A percentile compares a stretch with the other conserved stretches of the same genome.
Evolutionary conservation across 2,888 invertebrate genomes (phyloP).

Genomic region (Sinhomidia bicolor): DNA sequence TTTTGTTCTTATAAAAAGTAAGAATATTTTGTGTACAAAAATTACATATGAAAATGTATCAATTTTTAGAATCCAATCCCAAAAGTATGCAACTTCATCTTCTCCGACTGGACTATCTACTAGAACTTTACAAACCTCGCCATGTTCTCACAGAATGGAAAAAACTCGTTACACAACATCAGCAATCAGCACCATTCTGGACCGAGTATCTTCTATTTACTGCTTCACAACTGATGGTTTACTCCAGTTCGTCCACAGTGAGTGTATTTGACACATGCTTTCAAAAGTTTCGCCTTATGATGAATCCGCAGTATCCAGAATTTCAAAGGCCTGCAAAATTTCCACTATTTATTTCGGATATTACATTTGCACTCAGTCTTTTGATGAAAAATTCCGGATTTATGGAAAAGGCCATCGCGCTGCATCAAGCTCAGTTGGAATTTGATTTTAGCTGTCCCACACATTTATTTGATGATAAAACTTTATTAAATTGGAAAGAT

Average conservation of each 20-base stretch:
- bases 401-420: conserved; percentile 73
- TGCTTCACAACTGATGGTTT: conserved; percentile 76
- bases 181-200: conserved; percentile 77
- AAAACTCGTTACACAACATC: conserved; percentile 74
- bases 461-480: conserved; percentile 53
- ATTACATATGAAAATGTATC: too few species aligned
- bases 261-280: conserved; percentile 73
- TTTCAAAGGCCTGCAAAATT: conserved; percentile 78
- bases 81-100: conserved; percentile 74
- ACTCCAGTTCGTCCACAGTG: conserved; percentile 52
- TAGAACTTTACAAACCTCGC: conserved; percentile 75
- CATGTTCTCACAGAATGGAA: conserved; percentile 77
- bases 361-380: conserved; percentile 71
- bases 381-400: conserved; percentile 75
- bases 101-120: conserved; percentile 72
- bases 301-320: conserved; percentile 76
- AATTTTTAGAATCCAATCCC: conserved; percentile 75
- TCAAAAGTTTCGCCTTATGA: conserved; percentile 78
- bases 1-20: too few species aligned
- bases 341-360: conserved; percentile 74
- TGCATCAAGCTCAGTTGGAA: conserved; percentile 79
- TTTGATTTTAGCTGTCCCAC: conserved; percentile 76
- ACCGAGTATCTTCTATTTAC: conserved; percentile 76
- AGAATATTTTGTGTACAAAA: too few species aligned
- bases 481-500: conserved; percentile 65